A percentile compares a stretch with the other conserved stretches of the same genome.
These are phyloP conservation scores for Crossocerus cetratus DNA, from an alignment of 2,888 invertebrate species.

Conservation along the genomic window DNA sequence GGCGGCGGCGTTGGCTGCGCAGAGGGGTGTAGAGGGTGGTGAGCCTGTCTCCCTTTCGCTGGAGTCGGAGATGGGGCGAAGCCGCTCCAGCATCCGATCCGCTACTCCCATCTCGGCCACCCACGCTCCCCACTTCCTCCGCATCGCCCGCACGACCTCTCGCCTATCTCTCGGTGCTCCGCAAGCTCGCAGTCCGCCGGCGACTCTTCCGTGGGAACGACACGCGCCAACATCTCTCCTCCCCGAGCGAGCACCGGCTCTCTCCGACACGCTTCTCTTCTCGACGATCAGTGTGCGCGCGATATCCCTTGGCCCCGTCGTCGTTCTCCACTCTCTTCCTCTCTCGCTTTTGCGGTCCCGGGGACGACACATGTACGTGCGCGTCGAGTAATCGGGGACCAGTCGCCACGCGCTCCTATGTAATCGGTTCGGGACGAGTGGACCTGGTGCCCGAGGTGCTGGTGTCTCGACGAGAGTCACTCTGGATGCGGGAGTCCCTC, in stretches of 20 bases:
- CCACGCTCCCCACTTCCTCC: slow-evolving; percentile 27
- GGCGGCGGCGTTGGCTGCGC: neutral
- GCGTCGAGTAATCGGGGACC: too few species aligned
- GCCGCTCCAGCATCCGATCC: neutral
- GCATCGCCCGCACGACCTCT: slow-evolving; percentile 51
- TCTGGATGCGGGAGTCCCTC: too few species aligned
- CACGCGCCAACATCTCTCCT: slow-evolving; percentile 52
- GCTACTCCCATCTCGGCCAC: slow-evolving; percentile 24
- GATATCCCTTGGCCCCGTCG: too few species aligned
- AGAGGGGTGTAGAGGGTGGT: neutral
- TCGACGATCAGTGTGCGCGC: too few species aligned
- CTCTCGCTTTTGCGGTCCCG: too few species aligned
- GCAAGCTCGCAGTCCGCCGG: slow-evolving; percentile 71
- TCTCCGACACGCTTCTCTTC: too few species aligned
- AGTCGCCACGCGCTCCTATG: too few species aligned
- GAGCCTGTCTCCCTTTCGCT: neutral
- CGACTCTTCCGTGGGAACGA: slow-evolving; percentile 71
- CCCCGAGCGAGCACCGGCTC: slow-evolving; percentile 2
- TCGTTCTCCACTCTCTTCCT: too few species aligned
- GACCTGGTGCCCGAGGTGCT: too few species aligned
- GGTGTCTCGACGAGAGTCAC: too few species aligned
- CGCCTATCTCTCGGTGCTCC: slow-evolving; percentile 58
- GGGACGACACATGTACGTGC: too few species aligned
- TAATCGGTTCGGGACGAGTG: too few species aligned
- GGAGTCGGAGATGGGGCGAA: neutral